Conservation (phyloP, 1,140 invertebrate genomes). For the Drosophila trapezifrons region DNA sequence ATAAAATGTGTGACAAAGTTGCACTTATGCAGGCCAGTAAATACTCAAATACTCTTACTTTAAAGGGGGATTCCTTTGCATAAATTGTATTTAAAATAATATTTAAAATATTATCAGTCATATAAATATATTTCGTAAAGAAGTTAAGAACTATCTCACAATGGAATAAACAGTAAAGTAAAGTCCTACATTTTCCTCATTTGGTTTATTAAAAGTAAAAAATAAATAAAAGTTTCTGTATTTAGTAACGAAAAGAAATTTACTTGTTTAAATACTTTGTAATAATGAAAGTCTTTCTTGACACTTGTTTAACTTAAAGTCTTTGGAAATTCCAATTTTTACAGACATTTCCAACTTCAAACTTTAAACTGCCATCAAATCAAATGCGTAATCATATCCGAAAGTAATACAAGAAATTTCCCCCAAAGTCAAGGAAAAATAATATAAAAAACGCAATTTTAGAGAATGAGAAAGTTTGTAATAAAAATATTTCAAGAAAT, state of each 20-base stretch:
- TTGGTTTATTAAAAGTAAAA: not conserved
- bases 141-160: not conserved
- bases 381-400: constrained; percentile 28
- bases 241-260: not conserved
- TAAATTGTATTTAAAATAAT: not conserved
- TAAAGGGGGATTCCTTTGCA: no score
- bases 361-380: constrained; percentile 23
- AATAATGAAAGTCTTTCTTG: not conserved
- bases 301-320: no score
- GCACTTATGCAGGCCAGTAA: constrained; percentile 15
- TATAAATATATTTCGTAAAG: no score
- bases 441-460: constrained; percentile 17
- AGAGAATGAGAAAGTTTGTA: constrained; percentile 28
- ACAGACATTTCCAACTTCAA: not conserved
- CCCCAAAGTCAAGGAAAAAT: not conserved
- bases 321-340: not conserved
- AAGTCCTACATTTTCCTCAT: not conserved
- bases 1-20: constrained; percentile 73
- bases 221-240: no score
- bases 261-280: not conserved
- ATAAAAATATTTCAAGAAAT: constrained; percentile 55
- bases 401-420: constrained; percentile 23
- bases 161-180: not conserved
- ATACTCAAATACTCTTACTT: not conserved
- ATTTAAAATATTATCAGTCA: no score